These are phyloP conservation scores for Aegotheles bennettii DNA, from an alignment of 2,113 vertebrate genomes.

Conservation along the genomic window DNA sequence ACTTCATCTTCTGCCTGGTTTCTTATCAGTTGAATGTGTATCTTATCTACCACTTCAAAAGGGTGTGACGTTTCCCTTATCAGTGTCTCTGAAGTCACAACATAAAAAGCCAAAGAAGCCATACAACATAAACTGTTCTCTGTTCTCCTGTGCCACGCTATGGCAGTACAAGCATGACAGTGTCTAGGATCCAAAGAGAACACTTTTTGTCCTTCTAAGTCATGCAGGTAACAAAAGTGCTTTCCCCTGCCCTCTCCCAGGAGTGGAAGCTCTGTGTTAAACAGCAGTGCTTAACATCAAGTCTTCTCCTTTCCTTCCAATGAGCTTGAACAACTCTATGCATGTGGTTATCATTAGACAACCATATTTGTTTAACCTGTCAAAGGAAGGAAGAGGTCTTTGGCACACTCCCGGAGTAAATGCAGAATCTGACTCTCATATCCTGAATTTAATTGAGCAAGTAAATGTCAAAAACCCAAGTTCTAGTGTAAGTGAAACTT, in stretches of 20 bases:
- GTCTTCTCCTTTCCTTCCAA: not conserved
- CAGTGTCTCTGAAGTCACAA: not conserved
- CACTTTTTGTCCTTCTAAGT: not conserved
- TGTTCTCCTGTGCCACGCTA: not conserved
- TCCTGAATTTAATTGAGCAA: slow-evolving; percentile 28
- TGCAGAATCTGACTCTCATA: slow-evolving; percentile 14
- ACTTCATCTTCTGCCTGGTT: not conserved
- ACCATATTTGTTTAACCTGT: slow-evolving; percentile 49
- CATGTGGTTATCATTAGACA: slow-evolving; percentile 14
- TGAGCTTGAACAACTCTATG: not conserved
- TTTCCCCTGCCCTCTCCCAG: not conserved
- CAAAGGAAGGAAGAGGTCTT: slow-evolving; percentile 50
- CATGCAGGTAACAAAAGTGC: not conserved
- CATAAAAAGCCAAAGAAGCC: not conserved
- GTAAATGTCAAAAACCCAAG: not conserved
- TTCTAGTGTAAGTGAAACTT: not conserved
- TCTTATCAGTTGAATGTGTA: slow-evolving; percentile 7
- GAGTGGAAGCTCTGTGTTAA: not conserved
- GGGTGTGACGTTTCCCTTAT: not conserved
- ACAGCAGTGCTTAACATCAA: not conserved
- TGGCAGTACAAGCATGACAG: not conserved
- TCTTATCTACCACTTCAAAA: slow-evolving; percentile 39
- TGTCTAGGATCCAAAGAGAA: not conserved
- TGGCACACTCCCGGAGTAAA: not conserved
- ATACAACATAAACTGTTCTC: not conserved